These are phyloP conservation scores for Macrophya annulata DNA, from an alignment of 2,888 invertebrate genomes.

Conservation along the genomic window DNA sequence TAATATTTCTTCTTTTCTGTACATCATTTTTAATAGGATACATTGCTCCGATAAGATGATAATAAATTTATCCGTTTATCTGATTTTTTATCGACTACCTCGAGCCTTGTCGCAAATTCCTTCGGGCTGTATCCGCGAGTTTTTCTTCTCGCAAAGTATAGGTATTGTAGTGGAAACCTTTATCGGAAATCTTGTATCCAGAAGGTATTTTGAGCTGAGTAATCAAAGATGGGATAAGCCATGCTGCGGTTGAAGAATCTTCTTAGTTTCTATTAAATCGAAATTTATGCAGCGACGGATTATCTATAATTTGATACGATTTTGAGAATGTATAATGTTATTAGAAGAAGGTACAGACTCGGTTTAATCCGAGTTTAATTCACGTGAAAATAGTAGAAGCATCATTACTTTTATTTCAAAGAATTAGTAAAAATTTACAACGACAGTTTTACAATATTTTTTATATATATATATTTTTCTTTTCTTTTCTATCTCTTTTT, in stretches of 20 bases:
- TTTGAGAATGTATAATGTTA: not conserved
- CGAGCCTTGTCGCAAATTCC: not conserved
- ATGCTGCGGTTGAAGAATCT: slow-evolving; percentile 1
- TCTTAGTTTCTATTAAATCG: not conserved
- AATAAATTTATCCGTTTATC: slow-evolving; percentile 26
- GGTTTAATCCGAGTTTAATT: not conserved
- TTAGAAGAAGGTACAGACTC: slow-evolving; percentile 18
- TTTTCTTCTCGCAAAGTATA: not conserved
- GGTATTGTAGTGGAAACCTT: not conserved
- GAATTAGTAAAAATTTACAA: slow-evolving; percentile 57
- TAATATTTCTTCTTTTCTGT: not conserved
- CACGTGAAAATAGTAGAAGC: slow-evolving; percentile 63
- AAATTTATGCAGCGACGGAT: not conserved
- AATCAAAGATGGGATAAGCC: slow-evolving; percentile 26
- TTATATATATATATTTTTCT: too few relatives aligned
- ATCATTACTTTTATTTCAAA: slow-evolving; percentile 66
- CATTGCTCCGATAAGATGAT: not conserved
- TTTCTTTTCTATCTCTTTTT: not conserved
- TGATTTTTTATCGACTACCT: not conserved
- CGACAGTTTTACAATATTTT: slow-evolving; percentile 28
- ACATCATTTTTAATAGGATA: not conserved
- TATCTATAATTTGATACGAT: slow-evolving; percentile 6
- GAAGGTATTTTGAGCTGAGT: not conserved
- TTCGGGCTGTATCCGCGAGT: not conserved
- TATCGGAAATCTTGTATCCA: not conserved